Percentiles rank a stretch among this genome's conserved stretches.
Evolutionary conservation across 2,888 invertebrate genomes (phyloP).

Genomic region (Synergus japonicus): DNA sequence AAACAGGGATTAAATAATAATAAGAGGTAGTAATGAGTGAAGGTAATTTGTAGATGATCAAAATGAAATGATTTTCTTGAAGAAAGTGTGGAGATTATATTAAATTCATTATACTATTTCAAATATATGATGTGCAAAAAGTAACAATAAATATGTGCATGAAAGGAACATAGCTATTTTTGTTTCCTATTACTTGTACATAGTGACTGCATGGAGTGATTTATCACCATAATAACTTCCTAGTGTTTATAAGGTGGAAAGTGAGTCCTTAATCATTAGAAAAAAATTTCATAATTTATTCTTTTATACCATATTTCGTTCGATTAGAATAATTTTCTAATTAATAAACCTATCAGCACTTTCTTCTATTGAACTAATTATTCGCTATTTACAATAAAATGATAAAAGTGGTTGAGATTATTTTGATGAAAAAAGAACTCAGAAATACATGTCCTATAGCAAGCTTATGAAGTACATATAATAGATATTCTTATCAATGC

Average conservation of each 20-base stretch:
- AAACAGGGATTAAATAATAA: background rate
- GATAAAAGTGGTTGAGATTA: background rate
- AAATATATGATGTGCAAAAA: background rate
- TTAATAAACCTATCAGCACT: background rate
- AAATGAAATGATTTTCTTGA: background rate
- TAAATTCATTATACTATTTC: background rate
- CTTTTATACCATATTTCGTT: background rate
- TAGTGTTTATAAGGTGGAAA: conserved; percentile 7
- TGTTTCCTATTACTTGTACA: background rate
- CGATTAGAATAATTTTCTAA: background rate
- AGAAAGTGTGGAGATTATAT: background rate
- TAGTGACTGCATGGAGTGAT: conserved; percentile 2
- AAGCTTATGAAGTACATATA: background rate
- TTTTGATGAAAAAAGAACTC: background rate
- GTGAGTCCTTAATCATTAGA: background rate
- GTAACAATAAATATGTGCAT: background rate
- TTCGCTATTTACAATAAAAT: background rate
- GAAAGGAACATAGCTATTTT: conserved; percentile 7
- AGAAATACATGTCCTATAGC: no score
- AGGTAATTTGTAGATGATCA: background rate
- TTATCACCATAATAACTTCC: conserved; percentile 7
- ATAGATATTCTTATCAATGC: background rate
- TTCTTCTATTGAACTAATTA: background rate
- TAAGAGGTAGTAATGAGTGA: background rate
- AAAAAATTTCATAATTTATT: background rate